These are phyloP conservation scores for Tigriopus californicus DNA, from an alignment of 2,888 invertebrate genomes.

Conservation along the genomic window DNA sequence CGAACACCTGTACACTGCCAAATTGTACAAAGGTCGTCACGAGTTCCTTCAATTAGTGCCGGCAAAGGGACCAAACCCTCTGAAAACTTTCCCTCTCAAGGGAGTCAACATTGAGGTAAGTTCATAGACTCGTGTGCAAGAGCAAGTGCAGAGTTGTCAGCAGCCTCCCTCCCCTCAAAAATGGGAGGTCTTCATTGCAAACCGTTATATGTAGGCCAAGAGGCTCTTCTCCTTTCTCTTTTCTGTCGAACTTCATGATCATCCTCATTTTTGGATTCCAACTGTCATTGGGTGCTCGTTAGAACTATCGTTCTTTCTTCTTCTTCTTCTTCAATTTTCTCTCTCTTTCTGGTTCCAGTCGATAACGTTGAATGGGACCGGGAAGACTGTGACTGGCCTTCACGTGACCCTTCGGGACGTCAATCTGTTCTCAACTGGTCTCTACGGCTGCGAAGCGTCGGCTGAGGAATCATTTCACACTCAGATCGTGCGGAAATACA, in stretches of 20 bases:
- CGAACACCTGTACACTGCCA: slow-evolving; percentile 1
- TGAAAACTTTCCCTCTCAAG: slow-evolving; percentile 2
- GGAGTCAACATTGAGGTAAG: background rate
- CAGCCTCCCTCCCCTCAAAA: too few species aligned
- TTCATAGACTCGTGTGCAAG: background rate
- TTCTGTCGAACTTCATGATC: too few species aligned
- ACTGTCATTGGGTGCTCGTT: too few species aligned
- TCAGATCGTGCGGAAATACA: slow-evolving; percentile 1
- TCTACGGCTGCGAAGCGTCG: slow-evolving; percentile 3
- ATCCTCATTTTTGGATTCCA: too few species aligned
- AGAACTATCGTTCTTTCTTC: too few species aligned
- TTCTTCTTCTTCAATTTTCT: too few species aligned
- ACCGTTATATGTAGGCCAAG: too few species aligned
- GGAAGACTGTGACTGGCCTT: background rate
- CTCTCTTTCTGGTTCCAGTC: too few species aligned
- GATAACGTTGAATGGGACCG: background rate
- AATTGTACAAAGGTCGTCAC: background rate
- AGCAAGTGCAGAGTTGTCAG: background rate
- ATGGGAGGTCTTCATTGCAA: too few species aligned
- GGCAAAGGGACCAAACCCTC: background rate
- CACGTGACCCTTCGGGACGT: slow-evolving; percentile 1
- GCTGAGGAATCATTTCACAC: slow-evolving; percentile 2
- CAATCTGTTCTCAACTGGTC: slow-evolving; percentile 4
- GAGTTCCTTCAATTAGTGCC: background rate
- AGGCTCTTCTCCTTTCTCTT: too few species aligned